Evolutionary conservation across 2,797 vertebrate species (phyloP).

Genomic region (Tapirus indicus): DNA sequence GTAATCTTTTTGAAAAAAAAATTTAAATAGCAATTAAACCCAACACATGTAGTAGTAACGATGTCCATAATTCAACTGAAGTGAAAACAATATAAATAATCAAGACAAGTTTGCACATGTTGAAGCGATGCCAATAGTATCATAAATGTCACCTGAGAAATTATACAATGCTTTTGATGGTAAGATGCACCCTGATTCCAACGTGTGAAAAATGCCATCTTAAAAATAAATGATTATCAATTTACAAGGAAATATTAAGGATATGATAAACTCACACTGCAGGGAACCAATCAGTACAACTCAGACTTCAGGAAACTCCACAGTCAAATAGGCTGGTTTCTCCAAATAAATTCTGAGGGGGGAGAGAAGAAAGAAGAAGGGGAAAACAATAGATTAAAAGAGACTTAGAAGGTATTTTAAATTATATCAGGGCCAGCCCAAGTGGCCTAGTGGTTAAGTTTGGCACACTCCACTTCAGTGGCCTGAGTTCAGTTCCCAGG

Average conservation of each 20-base stretch:
- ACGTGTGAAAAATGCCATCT: slow-evolving; percentile 17
- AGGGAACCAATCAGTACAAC: slow-evolving; percentile 39
- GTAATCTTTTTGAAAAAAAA: background rate
- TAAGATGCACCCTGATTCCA: slow-evolving; percentile 18
- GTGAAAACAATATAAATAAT: background rate
- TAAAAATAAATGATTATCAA: slow-evolving; percentile 32
- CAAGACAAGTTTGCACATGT: background rate
- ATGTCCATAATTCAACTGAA: background rate
- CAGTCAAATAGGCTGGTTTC: background rate
- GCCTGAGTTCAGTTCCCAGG: too few species aligned
- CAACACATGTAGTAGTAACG: background rate
- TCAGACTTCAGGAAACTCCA: background rate
- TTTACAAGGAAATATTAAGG: slow-evolving; percentile 45
- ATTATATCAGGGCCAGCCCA: too few species aligned
- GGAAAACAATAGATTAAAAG: background rate
- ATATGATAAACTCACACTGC: background rate
- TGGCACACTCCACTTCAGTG: too few species aligned
- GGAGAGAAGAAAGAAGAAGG: background rate
- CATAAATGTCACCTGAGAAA: background rate
- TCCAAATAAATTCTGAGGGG: slow-evolving; percentile 4
- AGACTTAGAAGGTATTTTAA: background rate
- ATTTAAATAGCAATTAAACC: background rate
- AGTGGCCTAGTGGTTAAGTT: too few species aligned
- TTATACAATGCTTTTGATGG: background rate
- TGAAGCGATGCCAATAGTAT: background rate